phyloP scores from a whole-genome alignment of 2,888 invertebrate species.

The Aplocera efformata region DNA sequence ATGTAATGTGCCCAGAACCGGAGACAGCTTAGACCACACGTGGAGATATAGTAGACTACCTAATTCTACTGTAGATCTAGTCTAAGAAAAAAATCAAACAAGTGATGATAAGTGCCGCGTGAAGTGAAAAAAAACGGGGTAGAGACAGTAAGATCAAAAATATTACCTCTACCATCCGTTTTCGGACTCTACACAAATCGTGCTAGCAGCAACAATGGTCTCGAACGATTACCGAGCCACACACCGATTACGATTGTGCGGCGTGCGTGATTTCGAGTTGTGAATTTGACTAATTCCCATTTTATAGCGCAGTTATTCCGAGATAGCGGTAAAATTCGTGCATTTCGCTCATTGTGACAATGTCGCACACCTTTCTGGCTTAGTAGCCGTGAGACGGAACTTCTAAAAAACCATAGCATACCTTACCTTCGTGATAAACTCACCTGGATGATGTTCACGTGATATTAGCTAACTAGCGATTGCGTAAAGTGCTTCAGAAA shows the following conservation, averaged over 20 bases:
- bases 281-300: conserved; percentile 49
- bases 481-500: conserved; percentile 30
- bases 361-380: conserved; percentile 17
- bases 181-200: too few relatives aligned
- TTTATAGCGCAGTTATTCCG: conserved; percentile 41
- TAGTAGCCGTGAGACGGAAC: conserved; percentile 43
- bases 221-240: conserved; percentile 6
- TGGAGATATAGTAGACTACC: too few relatives aligned
- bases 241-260: conserved; percentile 35
- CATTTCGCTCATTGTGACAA: conserved; percentile 39
- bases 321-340: conserved; percentile 49
- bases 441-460: conserved; percentile 30
- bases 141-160: too few relatives aligned
- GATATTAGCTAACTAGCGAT: conserved; percentile 28
- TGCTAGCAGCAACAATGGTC: conserved; percentile 19
- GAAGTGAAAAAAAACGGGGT: too few relatives aligned
- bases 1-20: too few relatives aligned
- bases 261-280: conserved; percentile 46
- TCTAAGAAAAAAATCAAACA: too few relatives aligned
- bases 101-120: too few relatives aligned
- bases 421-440: conserved; percentile 14
- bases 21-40: too few relatives aligned
- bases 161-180: too few relatives aligned
- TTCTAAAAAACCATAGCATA: conserved; percentile 16
- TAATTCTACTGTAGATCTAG: too few relatives aligned